Evolutionary conservation across 2,888 invertebrate genomes (phyloP), one percentile per base, ranked within the genome.

Genomic region (Rotaria sp.): DNA sequence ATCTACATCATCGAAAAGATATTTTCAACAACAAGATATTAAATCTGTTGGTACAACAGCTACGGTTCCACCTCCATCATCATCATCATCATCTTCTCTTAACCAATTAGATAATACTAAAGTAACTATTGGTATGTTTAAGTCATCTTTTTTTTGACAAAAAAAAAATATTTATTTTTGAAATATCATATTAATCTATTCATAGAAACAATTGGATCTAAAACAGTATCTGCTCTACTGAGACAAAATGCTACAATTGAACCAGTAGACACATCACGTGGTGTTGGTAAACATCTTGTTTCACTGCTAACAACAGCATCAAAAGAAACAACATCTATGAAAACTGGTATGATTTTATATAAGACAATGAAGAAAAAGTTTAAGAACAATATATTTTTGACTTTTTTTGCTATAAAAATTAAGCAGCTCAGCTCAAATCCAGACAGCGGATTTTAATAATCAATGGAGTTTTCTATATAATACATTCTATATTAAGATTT

Each of bases 191-290:
- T 52, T 24, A 52, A 24, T 52, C 52, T 26, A n/a, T 80, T 13
- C 11, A 10, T 41, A 80, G 80, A 80, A 80, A 80, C 80, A 45
- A 80, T 80, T 45, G 80, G 80, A 26, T 45, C 80, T 11, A 80
- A 80, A 80, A 80, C 80, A 45, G 80, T 80, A 45, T 38, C 80
- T 15, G 80, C 80, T 45, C n/a, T 80, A 7, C 10, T 80, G n/a
- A 10, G 80, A 45, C 80, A 80, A 45, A 45, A 80, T 80, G 80
- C 80, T 24, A 45, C 80, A 26, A 80, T 80, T n/a, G 80, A 80
- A 80, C 80, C 80, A 45, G 80, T 80, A 45, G 80, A 80, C n/a
- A 80, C 80, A 80, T 80, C 80, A 45, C 41, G 80, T 13, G 80
- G 80, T 26, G 45, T 80, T 26, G 80, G 80, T 2, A 80, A 80